A percentile compares a stretch with the other conserved stretches of the same genome.
Conservation (phyloP, 2,797 vertebrate species). For the Acrossocheilus wenchowensis region DNA sequence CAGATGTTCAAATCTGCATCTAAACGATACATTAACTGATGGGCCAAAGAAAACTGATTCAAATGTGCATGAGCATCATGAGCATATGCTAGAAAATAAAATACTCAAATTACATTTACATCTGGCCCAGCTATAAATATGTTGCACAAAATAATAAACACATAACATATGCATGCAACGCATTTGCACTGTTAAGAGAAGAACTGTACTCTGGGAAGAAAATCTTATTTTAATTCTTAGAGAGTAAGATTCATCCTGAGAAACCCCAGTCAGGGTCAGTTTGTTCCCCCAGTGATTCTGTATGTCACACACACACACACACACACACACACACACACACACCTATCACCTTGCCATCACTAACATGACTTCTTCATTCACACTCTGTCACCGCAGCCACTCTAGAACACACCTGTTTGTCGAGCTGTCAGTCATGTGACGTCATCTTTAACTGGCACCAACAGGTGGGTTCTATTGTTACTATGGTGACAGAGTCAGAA, state of each 20-base stretch:
- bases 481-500: slow-evolving; percentile 19
- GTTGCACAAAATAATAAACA: neutral
- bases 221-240: neutral
- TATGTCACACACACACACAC: neutral
- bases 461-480: slow-evolving; percentile 2
- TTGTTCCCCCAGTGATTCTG: neutral
- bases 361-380: slow-evolving; percentile 48
- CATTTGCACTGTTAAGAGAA: neutral
- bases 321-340: slow-evolving; percentile 35
- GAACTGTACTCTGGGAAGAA: neutral
- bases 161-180: neutral
- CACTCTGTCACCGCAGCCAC: slow-evolving; percentile 16
- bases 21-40: neutral
- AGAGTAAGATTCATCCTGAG: neutral
- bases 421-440: neutral
- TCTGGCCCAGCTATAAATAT: neutral
- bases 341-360: slow-evolving; percentile 2
- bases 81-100: neutral
- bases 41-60: neutral
- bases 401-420: neutral
- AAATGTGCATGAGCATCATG: neutral
- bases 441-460: neutral
- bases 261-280: neutral
- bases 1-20: slow-evolving; percentile 6
- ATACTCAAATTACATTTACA: neutral